Percentiles rank a stretch among this genome's conserved stretches.
Evolutionary conservation across 2,888 invertebrate genomes (phyloP).

Genomic region (Halictus ligatus): DNA sequence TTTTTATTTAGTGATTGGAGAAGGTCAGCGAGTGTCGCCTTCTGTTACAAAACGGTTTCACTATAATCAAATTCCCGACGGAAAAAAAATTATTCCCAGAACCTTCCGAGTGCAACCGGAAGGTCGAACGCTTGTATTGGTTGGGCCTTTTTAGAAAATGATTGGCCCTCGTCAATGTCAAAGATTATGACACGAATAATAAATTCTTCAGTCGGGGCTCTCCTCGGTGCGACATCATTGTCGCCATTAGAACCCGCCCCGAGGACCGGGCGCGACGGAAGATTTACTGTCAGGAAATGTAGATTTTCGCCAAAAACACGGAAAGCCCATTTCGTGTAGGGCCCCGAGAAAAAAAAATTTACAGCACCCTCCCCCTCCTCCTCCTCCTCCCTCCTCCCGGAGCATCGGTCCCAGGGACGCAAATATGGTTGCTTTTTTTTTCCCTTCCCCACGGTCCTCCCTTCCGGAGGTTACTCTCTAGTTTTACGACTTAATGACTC

Average conservation of each 20-base stretch:
- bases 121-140: not conserved
- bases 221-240: not conserved
- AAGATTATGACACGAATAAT: not conserved
- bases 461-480: constrained; percentile 42
- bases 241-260: not conserved
- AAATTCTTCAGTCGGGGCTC: not conserved
- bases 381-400: no score
- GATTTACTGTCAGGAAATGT: constrained; percentile 41
- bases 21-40: no score
- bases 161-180: not conserved
- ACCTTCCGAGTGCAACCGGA: no score
- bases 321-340: constrained; percentile 42
- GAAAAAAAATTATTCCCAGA: not conserved
- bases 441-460: constrained; percentile 15
- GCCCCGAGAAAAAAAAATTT: constrained; percentile 45
- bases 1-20: no score
- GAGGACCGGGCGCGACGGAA: not conserved
- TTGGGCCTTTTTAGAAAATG: not conserved
- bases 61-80: no score
- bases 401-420: constrained; percentile 22
- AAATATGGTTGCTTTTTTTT: constrained; percentile 36
- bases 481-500: constrained; percentile 77
- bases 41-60: no score
- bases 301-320: constrained; percentile 44
- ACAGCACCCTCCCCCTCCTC: constrained; percentile 24